Evolutionary conservation across 2,888 invertebrate species (phyloP), one percentile per base, ranked within the genome.

Genomic region (Agonopterix alstromeriana): DNA sequence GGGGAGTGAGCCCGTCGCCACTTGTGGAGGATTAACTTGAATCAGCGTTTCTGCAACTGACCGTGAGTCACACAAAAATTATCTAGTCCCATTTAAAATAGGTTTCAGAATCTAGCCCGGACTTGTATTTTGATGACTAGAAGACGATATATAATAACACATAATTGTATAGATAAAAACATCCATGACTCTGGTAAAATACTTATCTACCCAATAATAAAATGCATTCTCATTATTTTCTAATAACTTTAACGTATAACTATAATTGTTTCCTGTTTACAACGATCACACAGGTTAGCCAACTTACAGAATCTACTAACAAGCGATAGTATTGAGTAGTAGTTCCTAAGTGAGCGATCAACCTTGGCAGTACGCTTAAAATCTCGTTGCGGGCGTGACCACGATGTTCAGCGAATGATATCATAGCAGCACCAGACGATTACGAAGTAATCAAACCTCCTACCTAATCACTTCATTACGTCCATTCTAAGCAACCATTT

Each of bases 371-470:
- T 53, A 60, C 61, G 62, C 73, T 74, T 69, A 66, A 73, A 74
- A 73, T 70, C 69, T 67, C 57, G 63, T 61, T 57, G 67, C 70
- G 65, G 70, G 76, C 78, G 73, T 75, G 77, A 81, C 77, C 70
- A 73, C 75, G 69, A 67, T 72, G 70, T 65, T 76, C 72, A 75
- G 72, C 76, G 77, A 82, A 82, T 83, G 81, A 81, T 82, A 82
- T 83, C 82, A 83, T 81, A 75, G 68, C 66, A 73, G 69, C 67
- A 70, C 69, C 63, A 69, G 73, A 73, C 75, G 77, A 77, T 82
- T 84, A 80, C 81, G 79, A 72, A 77, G 80, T 77, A 80, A 82
- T 79, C 81, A 75, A 74, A 72, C 75, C 62, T 56, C 48, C 58
- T 66, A 81, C 77, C 58, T 59, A 53, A 58, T 55, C 52, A 58